Evolutionary conservation across 2,888 invertebrate genomes (phyloP).

Genomic region (Hirtodrosophila duncani): DNA sequence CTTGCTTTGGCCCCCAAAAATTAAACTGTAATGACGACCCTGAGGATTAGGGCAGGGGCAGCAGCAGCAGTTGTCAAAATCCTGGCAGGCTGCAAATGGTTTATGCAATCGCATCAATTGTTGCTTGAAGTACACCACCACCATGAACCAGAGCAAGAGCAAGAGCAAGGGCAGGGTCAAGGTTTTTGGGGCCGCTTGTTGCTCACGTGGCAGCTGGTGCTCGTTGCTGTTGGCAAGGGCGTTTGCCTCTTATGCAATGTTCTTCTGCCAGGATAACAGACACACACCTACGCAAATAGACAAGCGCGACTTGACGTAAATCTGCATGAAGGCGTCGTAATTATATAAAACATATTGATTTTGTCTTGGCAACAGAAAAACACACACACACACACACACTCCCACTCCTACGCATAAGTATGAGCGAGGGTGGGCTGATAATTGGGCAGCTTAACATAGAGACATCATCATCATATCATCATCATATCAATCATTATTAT

Average conservation of each 20-base stretch:
- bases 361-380: constrained; percentile 38
- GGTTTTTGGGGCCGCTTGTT: constrained; percentile 42
- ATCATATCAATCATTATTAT: no score
- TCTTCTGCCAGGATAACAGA: constrained; percentile 42
- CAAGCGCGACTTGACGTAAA: constrained; percentile 40
- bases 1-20: no score
- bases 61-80: no score
- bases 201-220: constrained; percentile 43
- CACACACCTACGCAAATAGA: constrained; percentile 23
- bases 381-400: constrained; percentile 8
- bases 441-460: no score
- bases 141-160: no score
- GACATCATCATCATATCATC: no score
- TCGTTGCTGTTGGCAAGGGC: constrained; percentile 1
- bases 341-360: constrained; percentile 69
- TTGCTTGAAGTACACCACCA: constrained; percentile 45
- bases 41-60: no score
- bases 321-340: constrained; percentile 52
- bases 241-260: constrained; percentile 65
- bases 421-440: no score
- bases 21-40: no score
- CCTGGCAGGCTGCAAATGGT: constrained; percentile 11
- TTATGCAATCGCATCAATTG: constrained; percentile 48
- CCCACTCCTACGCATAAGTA: no score
- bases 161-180: constrained; percentile 47